Conservation (phyloP, 2,797 vertebrate species). For the Helostoma temminkii region DNA sequence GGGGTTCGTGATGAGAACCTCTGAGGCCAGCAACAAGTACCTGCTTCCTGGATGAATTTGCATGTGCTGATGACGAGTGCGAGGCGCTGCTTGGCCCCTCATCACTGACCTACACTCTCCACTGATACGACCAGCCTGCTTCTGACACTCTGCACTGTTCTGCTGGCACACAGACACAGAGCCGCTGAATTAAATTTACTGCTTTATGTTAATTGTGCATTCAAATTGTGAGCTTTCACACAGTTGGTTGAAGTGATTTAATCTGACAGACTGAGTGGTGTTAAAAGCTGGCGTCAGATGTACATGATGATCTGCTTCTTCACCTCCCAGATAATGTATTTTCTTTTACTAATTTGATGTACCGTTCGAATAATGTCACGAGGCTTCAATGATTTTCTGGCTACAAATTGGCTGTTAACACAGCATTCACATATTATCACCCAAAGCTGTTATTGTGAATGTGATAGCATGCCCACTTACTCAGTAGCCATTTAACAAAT, state of each 20-base stretch:
- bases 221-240: background rate
- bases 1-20: slow-evolving; percentile 40
- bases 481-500: too few relatives aligned
- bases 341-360: background rate
- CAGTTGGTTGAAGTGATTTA: slow-evolving; percentile 6
- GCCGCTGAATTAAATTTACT: slow-evolving; percentile 5
- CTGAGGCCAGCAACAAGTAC: slow-evolving; percentile 37
- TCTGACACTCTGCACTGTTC: slow-evolving; percentile 10
- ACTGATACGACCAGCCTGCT: background rate
- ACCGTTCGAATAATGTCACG: background rate
- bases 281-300: background rate
- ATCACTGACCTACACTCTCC: slow-evolving; percentile 27
- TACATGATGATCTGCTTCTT: background rate
- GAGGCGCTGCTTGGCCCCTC: slow-evolving; percentile 13
- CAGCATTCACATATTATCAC: background rate
- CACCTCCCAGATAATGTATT: background rate
- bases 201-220: slow-evolving; percentile 5
- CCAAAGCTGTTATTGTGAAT: background rate
- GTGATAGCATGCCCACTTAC: too few relatives aligned
- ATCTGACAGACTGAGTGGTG: background rate
- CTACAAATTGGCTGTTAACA: too few relatives aligned
- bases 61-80: slow-evolving; percentile 50
- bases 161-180: slow-evolving; percentile 10
- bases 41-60: slow-evolving; percentile 66
- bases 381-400: background rate